A percentile compares a stretch with the other conserved stretches of the same genome.
Conservation (phyloP, 2,888 invertebrate species). For the Beris morrisii region DNA sequence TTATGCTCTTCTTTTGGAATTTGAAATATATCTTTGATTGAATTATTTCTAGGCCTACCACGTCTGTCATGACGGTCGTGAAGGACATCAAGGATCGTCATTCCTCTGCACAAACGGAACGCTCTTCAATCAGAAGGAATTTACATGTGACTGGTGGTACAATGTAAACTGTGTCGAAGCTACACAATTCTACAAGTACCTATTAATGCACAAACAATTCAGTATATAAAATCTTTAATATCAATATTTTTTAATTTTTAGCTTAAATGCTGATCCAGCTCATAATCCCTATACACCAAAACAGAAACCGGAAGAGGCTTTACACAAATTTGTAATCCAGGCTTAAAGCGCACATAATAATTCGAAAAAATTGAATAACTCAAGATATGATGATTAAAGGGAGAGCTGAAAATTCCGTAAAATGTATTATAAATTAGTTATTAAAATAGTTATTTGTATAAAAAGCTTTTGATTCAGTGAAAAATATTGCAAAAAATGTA, state of each 20-base stretch:
- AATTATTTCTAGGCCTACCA: slow-evolving; percentile 71
- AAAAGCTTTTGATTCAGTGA: no score
- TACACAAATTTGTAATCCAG: slow-evolving; percentile 47
- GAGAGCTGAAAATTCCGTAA: no score
- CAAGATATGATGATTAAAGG: no score
- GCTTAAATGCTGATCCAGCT: slow-evolving; percentile 75
- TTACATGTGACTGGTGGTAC: slow-evolving; percentile 91
- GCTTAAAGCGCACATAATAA: no score
- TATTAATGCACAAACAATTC: slow-evolving; percentile 37
- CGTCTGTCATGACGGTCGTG: slow-evolving; percentile 83
- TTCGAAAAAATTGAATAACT: no score
- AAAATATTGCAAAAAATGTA: no score
- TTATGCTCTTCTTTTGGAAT: slow-evolving; percentile 16
- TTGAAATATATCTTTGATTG: neutral
- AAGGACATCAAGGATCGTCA: slow-evolving; percentile 79
- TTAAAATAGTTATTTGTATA: no score
- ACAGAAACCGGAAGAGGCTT: slow-evolving; percentile 62
- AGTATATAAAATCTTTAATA: slow-evolving; percentile 14
- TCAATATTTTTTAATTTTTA: slow-evolving; percentile 51
- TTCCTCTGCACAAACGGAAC: slow-evolving; percentile 88
- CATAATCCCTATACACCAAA: slow-evolving; percentile 81
- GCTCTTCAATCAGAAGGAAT: slow-evolving; percentile 81
- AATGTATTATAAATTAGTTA: no score
- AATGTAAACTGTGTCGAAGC: slow-evolving; percentile 82
- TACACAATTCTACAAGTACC: slow-evolving; percentile 71